A percentile compares a stretch with the other conserved stretches of the same genome.
Evolutionary conservation across 2,888 invertebrate species (phyloP).

Genomic region (Plagodis pulveraria): DNA sequence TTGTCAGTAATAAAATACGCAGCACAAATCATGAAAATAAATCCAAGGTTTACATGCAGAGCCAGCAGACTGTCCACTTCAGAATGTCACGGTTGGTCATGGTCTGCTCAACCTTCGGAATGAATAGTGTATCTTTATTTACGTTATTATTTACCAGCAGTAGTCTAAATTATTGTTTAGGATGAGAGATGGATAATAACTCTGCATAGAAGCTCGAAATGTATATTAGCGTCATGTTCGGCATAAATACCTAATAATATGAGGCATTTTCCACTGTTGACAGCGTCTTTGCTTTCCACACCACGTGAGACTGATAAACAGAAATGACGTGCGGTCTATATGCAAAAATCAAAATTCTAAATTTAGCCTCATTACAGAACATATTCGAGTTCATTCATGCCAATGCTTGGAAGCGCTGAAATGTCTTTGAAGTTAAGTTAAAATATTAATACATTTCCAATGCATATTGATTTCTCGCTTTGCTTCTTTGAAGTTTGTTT

Average conservation of each 20-base stretch:
- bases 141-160: conserved; percentile 1
- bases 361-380: too few species aligned
- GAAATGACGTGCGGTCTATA: too few species aligned
- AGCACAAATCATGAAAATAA: background rate
- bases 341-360: too few species aligned
- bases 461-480: conserved; percentile 39
- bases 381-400: too few species aligned
- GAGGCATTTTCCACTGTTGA: too few species aligned
- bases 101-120: conserved; percentile 39
- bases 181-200: background rate
- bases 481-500: conserved; percentile 33
- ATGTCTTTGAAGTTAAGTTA: conserved; percentile 5
- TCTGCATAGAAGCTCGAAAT: background rate
- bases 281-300: too few species aligned
- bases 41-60: background rate
- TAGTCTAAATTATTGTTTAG: background rate
- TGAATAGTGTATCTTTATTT: background rate
- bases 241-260: too few species aligned
- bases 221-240: too few species aligned
- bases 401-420: background rate
- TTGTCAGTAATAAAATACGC: too few species aligned
- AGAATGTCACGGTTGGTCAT: conserved; percentile 66
- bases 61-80: conserved; percentile 37
- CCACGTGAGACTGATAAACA: too few species aligned
- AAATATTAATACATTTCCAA: conserved; percentile 20